These are phyloP conservation scores for Lycorma delicatula DNA, from an alignment of 1,140 invertebrate genomes.

Conservation along the genomic window DNA sequence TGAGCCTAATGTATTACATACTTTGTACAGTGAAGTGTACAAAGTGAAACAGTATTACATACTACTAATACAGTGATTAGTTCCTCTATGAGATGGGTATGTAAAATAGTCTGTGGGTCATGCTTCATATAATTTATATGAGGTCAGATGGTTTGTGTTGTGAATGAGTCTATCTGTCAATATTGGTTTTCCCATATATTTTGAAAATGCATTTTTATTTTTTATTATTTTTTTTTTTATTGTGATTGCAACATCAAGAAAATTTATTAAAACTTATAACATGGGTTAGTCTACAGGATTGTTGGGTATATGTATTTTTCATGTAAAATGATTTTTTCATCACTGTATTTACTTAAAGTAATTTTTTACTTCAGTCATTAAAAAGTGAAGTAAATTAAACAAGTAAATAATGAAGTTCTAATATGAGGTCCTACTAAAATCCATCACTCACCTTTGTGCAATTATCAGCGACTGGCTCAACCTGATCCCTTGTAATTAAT, in stretches of 20 bases:
- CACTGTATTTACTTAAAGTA: conserved; percentile 1
- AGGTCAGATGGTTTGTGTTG: too few species aligned
- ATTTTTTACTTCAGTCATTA: conserved; percentile 20
- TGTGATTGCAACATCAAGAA: neutral
- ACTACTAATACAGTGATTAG: too few species aligned
- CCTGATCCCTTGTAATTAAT: conserved; percentile 61
- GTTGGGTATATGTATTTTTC: neutral
- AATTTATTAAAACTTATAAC: neutral
- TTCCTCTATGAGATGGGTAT: too few species aligned
- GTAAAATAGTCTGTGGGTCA: too few species aligned
- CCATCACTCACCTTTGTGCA: conserved; percentile 67
- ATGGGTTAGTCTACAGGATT: neutral
- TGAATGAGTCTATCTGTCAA: too few species aligned
- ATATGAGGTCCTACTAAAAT: neutral
- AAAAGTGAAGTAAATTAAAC: conserved; percentile 3
- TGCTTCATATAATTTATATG: too few species aligned
- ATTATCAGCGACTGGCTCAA: conserved; percentile 82
- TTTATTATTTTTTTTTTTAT: too few species aligned
- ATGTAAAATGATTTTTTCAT: conserved; percentile 6
- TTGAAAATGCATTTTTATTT: too few species aligned
- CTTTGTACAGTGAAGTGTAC: too few species aligned
- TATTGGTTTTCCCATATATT: too few species aligned
- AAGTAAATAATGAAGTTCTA: conserved; percentile 1
- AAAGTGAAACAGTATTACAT: too few species aligned
- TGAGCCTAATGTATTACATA: too few species aligned